These are phyloP conservation scores for Atherinomorus stipes DNA, from an alignment of 2,113 vertebrate species.

Conservation along the genomic window DNA sequence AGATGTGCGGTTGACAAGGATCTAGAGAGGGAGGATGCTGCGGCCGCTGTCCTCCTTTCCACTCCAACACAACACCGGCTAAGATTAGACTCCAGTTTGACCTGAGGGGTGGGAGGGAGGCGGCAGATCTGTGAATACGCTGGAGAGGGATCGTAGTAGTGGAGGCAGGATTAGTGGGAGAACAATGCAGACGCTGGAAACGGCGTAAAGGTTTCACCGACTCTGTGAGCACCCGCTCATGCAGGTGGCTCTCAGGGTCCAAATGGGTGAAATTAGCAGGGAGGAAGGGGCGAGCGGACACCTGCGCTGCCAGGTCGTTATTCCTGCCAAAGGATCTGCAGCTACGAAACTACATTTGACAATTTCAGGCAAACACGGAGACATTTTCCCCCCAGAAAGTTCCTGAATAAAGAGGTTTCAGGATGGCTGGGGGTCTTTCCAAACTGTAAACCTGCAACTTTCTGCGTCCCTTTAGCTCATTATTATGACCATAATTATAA, in stretches of 20 bases:
- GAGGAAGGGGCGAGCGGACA: conserved; percentile 8
- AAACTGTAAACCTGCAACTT: neutral
- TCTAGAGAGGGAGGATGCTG: conserved; percentile 55
- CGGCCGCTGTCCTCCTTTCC: conserved; percentile 58
- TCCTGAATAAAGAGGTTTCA: too few species aligned
- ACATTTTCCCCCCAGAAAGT: conserved; percentile 5
- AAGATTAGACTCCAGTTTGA: conserved; percentile 65
- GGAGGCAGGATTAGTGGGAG: neutral
- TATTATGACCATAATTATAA: conserved; percentile 14
- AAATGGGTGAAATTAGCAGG: conserved; percentile 19
- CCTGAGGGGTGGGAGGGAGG: conserved; percentile 20
- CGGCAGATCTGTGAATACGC: conserved; percentile 15
- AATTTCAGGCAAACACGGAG: too few species aligned
- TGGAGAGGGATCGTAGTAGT: conserved; percentile 29
- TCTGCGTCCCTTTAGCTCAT: neutral
- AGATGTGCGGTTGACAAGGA: conserved; percentile 64
- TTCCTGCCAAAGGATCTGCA: neutral
- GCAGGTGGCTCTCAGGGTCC: conserved; percentile 8
- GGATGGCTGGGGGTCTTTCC: conserved; percentile 5
- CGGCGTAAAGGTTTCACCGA: conserved; percentile 1
- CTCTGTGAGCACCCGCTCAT: conserved; percentile 12
- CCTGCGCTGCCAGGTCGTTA: neutral
- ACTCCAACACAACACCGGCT: conserved; percentile 54
- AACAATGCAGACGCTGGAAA: neutral
- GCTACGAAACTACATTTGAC: conserved; percentile 4